Evolutionary conservation across 2,113 vertebrate genomes (phyloP), one percentile per base, ranked within the genome.

Genomic region (Alligator sinensis): DNA sequence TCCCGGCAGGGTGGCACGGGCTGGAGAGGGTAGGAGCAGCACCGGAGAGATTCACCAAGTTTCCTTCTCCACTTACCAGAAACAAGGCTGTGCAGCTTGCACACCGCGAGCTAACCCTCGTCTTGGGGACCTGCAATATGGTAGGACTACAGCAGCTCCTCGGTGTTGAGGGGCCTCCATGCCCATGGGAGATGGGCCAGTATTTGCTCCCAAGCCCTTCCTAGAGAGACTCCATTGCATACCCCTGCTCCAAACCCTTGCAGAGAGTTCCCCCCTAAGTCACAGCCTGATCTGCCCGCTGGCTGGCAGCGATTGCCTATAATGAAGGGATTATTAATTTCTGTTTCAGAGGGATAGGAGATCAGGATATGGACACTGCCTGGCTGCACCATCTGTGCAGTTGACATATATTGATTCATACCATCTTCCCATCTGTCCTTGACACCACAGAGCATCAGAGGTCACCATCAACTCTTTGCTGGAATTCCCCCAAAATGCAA

Each of bases 391-490:
- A 98, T 98, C 98, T 98, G 98, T 98, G 97, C 96, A 0, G 96
- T 85, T 98, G 98, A 98, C 97, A 98, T 98, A 96, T 97, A 98
- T 98, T 98, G 97, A 98, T 98, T 98, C 97, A 97, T 95, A 97
- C 96, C 97, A 97, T 98, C 97, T 98, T 96, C 96, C 98, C 98
- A 98, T 98, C 98, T 98, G 98, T 98, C 98, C 97, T 98, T 98
- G 97, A 98, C 97, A 98, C 96, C 89, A 97, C 84, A 95, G 95
- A 95, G 96, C 94, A 97, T 93, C 93, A 94, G 95, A 97, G 97
- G 97, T 98, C 97, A 97, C 94, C 95, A 85, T 96, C 97, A 97
- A 97, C 97, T 95, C 96, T 96, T 98, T 91, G 91, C 95, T 97
- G 97, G 97, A 98, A 97, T 96, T 94, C 87, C 94, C 91, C 97